Percentiles rank a stretch among this genome's conserved stretches.
phyloP scores from a whole-genome alignment of 2,888 invertebrate genomes.

The Craniophora ligustri region DNA sequence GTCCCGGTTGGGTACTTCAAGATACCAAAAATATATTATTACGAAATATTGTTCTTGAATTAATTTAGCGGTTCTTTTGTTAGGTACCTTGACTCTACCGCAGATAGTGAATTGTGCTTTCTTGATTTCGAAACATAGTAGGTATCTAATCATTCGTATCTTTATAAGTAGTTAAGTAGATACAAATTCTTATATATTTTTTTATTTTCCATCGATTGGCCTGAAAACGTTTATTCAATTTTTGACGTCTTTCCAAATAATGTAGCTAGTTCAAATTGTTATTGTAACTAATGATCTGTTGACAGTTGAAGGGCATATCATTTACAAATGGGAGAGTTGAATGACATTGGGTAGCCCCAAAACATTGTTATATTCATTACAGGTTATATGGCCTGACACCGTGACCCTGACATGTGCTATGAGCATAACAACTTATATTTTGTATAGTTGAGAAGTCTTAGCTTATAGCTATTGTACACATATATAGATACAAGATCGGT shows the following conservation, averaged over 20 bases:
- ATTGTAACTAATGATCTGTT: background rate
- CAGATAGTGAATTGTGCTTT: no score
- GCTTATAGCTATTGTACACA: constrained; percentile 27
- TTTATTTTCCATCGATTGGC: no score
- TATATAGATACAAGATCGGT: constrained; percentile 43
- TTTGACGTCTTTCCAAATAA: background rate
- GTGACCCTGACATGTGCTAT: background rate
- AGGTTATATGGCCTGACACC: background rate
- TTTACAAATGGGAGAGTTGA: background rate
- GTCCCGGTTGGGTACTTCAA: no score
- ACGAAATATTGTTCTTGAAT: no score
- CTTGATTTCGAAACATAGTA: no score
- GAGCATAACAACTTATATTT: background rate
- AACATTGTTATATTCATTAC: background rate
- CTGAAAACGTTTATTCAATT: no score
- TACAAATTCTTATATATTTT: no score
- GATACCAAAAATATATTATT: no score
- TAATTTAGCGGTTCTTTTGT: no score
- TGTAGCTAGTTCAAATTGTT: background rate
- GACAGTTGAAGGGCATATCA: background rate
- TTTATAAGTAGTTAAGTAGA: no score
- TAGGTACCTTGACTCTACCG: no score
- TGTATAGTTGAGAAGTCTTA: background rate
- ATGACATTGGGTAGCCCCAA: constrained; percentile 11
- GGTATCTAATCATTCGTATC: no score